These are phyloP conservation scores for Dryobotodes eremita DNA, from an alignment of 2,888 invertebrate species.

Conservation along the genomic window DNA sequence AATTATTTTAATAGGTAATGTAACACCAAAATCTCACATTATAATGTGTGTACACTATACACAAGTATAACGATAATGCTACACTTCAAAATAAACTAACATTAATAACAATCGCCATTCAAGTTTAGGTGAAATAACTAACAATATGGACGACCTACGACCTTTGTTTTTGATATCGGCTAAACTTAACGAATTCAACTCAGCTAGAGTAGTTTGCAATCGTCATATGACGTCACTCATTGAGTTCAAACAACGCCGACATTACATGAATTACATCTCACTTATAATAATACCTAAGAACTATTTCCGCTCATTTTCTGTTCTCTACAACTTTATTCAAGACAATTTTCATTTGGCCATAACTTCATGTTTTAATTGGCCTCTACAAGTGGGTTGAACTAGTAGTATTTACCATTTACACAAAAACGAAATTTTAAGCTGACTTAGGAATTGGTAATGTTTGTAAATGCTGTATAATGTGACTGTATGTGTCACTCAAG, in stretches of 20 bases:
- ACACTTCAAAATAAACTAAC: slow-evolving; percentile 65
- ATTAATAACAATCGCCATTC: slow-evolving; percentile 68
- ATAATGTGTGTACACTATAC: slow-evolving; percentile 60
- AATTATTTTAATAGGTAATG: slow-evolving; percentile 46
- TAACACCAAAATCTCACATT: slow-evolving; percentile 51
- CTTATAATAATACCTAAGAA: slow-evolving; percentile 38
- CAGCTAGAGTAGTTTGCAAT: slow-evolving; percentile 69
- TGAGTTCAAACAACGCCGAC: slow-evolving; percentile 73
- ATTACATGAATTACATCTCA: slow-evolving; percentile 37
- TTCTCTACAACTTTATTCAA: slow-evolving; percentile 36
- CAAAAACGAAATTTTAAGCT: slow-evolving; percentile 39
- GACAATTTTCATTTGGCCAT: slow-evolving; percentile 56
- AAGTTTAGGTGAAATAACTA: slow-evolving; percentile 69
- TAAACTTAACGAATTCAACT: slow-evolving; percentile 73
- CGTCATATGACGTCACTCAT: slow-evolving; percentile 69
- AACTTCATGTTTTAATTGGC: slow-evolving; percentile 38
- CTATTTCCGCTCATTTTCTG: slow-evolving; percentile 60
- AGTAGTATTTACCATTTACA: slow-evolving; percentile 27
- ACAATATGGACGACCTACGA: slow-evolving; percentile 74
- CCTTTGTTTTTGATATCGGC: slow-evolving; percentile 69
- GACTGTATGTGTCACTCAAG: slow-evolving; percentile 47
- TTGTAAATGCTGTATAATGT: slow-evolving; percentile 25
- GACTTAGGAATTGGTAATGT: slow-evolving; percentile 17
- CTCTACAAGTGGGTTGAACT: slow-evolving; percentile 18
- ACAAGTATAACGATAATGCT: slow-evolving; percentile 60